Evolutionary conservation across 1,140 invertebrate species (phyloP).

Genomic region (Coelopa frigida): DNA sequence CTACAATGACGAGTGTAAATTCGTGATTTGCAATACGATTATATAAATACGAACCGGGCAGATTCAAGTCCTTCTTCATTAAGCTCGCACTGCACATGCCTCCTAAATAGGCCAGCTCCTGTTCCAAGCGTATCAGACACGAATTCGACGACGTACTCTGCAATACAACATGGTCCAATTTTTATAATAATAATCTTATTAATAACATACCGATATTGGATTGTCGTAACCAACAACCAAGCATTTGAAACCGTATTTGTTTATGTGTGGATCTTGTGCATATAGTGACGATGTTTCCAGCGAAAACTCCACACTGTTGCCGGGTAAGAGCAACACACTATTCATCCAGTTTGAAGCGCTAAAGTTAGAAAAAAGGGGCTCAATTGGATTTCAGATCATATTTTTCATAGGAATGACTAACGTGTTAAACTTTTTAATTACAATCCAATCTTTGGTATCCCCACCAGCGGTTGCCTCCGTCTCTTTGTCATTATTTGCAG

Average conservation of each 20-base stretch:
- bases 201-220: conserved; percentile 44
- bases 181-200: background rate
- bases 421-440: conserved; percentile 44
- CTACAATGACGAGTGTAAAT: conserved; percentile 39
- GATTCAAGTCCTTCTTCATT: conserved; percentile 75
- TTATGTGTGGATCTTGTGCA: conserved; percentile 80
- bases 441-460: conserved; percentile 35
- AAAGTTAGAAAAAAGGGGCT: background rate
- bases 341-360: conserved; percentile 79
- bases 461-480: conserved; percentile 8
- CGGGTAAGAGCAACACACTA: conserved; percentile 78
- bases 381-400: background rate
- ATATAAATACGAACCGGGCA: conserved; percentile 54
- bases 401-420: conserved; percentile 18
- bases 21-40: background rate
- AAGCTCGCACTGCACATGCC: conserved; percentile 84
- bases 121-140: conserved; percentile 72
- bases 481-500: conserved; percentile 11
- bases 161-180: conserved; percentile 13
- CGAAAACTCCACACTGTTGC: conserved; percentile 90
- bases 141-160: conserved; percentile 38
- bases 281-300: conserved; percentile 94
- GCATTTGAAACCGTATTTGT: conserved; percentile 84
- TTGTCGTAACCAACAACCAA: conserved; percentile 89
- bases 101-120: conserved; percentile 83